A percentile compares a stretch with the other conserved stretches of the same genome.
phyloP scores from a whole-genome alignment of 2,113 vertebrate species.

The Seriola rivoliana region DNA sequence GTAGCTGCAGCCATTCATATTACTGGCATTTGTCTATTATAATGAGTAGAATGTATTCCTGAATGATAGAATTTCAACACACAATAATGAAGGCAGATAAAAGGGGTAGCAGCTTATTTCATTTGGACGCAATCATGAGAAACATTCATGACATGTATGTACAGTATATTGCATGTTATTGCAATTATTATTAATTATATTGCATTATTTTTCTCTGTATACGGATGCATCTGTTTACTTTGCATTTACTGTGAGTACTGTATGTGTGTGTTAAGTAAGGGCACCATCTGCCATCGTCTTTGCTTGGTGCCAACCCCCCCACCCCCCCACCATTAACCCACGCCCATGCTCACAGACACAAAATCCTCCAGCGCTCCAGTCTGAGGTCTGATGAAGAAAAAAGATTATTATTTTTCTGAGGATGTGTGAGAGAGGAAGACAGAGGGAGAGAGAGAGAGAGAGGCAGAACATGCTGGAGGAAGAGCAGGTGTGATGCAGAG shows the following conservation, averaged over 20 bases:
- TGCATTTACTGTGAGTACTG: conserved; percentile 44
- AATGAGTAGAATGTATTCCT: background rate
- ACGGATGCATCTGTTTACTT: conserved; percentile 21
- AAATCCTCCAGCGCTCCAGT: conserved; percentile 34
- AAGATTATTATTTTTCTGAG: conserved; percentile 9
- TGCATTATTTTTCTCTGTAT: background rate
- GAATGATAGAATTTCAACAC: background rate
- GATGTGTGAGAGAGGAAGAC: conserved; percentile 4
- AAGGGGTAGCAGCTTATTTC: conserved; percentile 1
- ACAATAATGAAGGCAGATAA: background rate
- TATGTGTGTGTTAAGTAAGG: conserved; percentile 67
- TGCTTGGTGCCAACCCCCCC: conserved; percentile 68
- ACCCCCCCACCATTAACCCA: conserved; percentile 54
- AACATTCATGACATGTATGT: background rate
- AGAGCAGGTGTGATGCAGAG: conserved; percentile 51
- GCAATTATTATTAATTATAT: no score
- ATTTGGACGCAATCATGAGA: background rate
- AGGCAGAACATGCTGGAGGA: conserved; percentile 19
- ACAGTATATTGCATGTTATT: background rate
- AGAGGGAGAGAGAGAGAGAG: background rate
- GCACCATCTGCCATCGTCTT: conserved; percentile 79
- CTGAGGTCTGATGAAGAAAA: conserved; percentile 19
- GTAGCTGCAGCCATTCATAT: conserved; percentile 2
- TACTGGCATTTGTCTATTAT: background rate
- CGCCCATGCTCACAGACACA: conserved; percentile 55